Base-by-base conservation (phyloP, 1,140 invertebrate species). In the Orius insidiosus region DNA sequence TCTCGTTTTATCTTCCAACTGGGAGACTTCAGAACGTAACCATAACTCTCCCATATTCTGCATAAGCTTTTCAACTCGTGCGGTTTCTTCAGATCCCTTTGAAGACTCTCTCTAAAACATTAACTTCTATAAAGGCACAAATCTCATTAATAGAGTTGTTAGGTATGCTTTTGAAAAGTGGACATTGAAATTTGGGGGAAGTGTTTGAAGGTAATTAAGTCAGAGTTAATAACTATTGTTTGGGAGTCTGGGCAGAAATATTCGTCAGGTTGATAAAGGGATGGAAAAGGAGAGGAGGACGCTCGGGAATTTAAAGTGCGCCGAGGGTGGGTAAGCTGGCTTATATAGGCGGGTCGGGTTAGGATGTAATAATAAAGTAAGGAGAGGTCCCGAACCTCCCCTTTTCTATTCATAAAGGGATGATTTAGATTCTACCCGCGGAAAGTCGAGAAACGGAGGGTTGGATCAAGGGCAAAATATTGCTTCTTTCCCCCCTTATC, bases 21-120 rank as follows among this genome's bases (percentile, higher is more conserved):
- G 69, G 42, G 70, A 67, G 3, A 84, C 78, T 59, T 85, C 78
- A 5, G 78, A 76, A 53, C 78, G 75, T 2, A 84, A 57, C 72
- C 80, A 78, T 7, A 83, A 62, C 56, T 77, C 76, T 15, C 80
- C 79, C 78, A 85, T 81, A 11, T 45, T 37, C 14, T 35, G 44
- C 44, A 45, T 45, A 30, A 45, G 31, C 32, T 45, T 45, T 16
- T 45, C 36, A 33, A 43, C 41, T 11, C 41, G 41, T n/a, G 18
- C 41, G n/a, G 41, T 18, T 11, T 43, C 41, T n/a, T n/a, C 24
- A 24, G 24, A 24, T 24, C 24, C 24, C 24, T 24, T 24, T 24
- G 24, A 24, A 24, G 24, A 24, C 24, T 24, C 24, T 24, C 24
- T 24, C 24, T 24, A 24, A 24, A 24, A 24, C 3, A 24, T 24